Base-by-base conservation (phyloP, 2,888 invertebrate genomes). In the Melinaea menophilus region DNA sequence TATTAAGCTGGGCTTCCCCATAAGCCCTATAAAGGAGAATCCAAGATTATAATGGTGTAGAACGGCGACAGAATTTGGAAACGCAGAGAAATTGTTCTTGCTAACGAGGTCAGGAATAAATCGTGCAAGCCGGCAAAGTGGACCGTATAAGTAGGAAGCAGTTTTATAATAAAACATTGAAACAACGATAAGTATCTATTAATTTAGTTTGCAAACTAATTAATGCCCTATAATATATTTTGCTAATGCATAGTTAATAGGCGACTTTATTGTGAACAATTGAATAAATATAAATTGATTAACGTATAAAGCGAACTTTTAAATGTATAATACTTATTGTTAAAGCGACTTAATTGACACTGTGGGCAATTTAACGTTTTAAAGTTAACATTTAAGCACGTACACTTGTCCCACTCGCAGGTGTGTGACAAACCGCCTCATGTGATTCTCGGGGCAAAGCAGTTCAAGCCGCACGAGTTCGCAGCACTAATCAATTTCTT, bases 1-100 rank as follows among this genome's bases (percentile, higher is more conserved):
- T 22, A 22, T 22, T 22, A 22, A 22, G 22, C 22, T 22, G 22
- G 22, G 22, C 22, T 22, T 22, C 22, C 22, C 22, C 22, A 22
- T 22, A 99, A 89, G 98, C 99, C 0, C 92, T 99, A 99, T 88
- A 99, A 99, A 84, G 99, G 99, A 99, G 99, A 99, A 88, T 97
- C 98, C 0, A 96, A 98, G 92, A 84, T 95, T 65, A 97, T 98
- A 98, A 98, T 75, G 98, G 99, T 7, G 97, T 99, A 4, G 99
- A 99, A 79, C 99, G 99, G 99, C 93, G 99, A 59, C 97, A 98
- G 80, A 99, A 99, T 77, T 90, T 99, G 67, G 99, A 99, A 89
- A 97, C 96, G 0, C 99, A 99, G 88, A 94, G 99, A 62, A 66
- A 99, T 99, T 7, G 99, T 99, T 7, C 91, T 99, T 59, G 99